These are phyloP conservation scores for Setophaga petechia DNA, from an alignment of 2,113 vertebrate species.

Conservation along the genomic window DNA sequence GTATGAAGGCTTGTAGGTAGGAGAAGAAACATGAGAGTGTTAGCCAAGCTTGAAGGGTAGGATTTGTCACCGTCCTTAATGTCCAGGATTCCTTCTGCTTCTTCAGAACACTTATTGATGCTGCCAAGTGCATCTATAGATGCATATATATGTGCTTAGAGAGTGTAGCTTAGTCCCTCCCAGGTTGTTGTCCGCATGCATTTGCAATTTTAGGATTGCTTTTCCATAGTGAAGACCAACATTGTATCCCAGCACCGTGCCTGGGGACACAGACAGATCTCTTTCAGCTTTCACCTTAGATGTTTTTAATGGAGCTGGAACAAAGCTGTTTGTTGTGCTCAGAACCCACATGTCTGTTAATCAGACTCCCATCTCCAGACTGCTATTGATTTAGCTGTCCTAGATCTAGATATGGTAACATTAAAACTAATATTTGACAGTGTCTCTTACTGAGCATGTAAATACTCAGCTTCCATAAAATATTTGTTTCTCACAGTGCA, in stretches of 20 bases:
- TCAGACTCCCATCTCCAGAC: not conserved
- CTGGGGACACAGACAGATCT: not conserved
- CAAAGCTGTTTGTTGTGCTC: not conserved
- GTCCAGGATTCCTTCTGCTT: not conserved
- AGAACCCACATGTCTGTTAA: not conserved
- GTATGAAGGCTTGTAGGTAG: not conserved
- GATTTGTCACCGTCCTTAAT: not conserved
- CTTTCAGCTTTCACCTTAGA: not conserved
- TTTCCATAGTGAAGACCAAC: fast-evolving
- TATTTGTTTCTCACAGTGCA: not conserved
- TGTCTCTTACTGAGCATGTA: not conserved
- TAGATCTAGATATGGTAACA: not conserved
- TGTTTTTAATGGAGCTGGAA: not conserved
- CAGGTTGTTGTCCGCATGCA: fast-evolving
- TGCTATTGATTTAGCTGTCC: not conserved
- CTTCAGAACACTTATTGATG: not conserved
- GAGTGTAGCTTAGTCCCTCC: not conserved
- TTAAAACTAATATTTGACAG: not conserved
- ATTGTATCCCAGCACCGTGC: not conserved
- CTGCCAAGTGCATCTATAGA: fast-evolving
- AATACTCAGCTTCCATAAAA: not conserved
- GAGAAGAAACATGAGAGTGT: not conserved
- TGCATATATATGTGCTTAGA: not conserved
- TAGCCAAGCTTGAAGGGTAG: not conserved
- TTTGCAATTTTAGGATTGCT: not conserved